Evolutionary conservation across 2,113 vertebrate species (phyloP), one percentile per base, ranked within the genome.

Genomic region (Vulpes vulpes): DNA sequence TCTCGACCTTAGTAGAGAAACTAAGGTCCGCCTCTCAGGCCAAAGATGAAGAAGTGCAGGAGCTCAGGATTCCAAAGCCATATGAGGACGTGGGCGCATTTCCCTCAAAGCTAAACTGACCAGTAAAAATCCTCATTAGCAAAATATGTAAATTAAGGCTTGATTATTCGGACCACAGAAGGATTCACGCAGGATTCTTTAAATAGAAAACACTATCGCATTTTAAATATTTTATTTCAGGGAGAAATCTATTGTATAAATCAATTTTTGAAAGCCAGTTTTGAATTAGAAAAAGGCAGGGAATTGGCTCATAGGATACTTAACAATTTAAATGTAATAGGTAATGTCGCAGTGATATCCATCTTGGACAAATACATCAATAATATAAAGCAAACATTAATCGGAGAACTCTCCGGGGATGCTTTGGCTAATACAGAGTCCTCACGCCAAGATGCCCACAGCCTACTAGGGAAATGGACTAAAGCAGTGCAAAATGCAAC

Each of bases 21-120:
- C 16, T 60, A 49, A 27, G 19, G 38, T 85, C 86, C 59, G 4
- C 67, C 20, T 73, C 11, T 83, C 2, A 38, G 62, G 1, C 3
- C 5, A 71, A 19, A 73, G 11, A 23, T 1, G 4, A 32, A 30
- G 27, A 60, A 23, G 43, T 53, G 11, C 9, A 5, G 30, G 35
- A 55, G 30, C 6, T 27, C 27, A 11, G 51, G 19, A 57, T 51
- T 57, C 11, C 43, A 73, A 6, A 2, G 14, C n/a, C 43, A 8
- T 3, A 5, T 2, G 23, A 32, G 38, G 59, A 23, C 0, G 1
- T 35, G n/a, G 19, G 5, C 12, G 1, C 0, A 0, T 35, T 65
- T 35, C 51, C 8, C 14, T 85, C 55, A 23, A 2, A 30, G 23
- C 8, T 69, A 38, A 53, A 43, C 78, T 10, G 15, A 53, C 49